Evolutionary conservation across 2,888 invertebrate species (phyloP), one percentile per base, ranked within the genome.

Genomic region (Acleris laterana): DNA sequence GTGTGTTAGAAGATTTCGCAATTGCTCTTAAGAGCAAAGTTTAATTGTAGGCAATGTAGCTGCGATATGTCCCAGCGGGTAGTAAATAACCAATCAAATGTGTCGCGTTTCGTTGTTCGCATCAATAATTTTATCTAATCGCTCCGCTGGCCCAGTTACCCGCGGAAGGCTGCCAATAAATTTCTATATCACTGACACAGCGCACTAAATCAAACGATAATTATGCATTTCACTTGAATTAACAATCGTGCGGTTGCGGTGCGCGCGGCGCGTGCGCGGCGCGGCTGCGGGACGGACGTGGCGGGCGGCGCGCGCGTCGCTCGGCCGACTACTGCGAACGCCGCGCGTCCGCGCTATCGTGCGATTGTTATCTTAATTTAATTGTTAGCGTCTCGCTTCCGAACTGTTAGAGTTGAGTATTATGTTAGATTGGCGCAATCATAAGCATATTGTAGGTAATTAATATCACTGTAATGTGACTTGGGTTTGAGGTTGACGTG

Each of bases 161-260:
- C 44, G 50, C 68, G 62, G 64, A 57, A 70, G 70, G 73, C 68
- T 68, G 65, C 68, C 58, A 71, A 74, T 80, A 76, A 75, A 73
- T 74, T 70, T 51, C 11, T 64, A 72, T 81, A 82, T 81, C 83
- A 83, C 83, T 80, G 71, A 71, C 79, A 79, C 77, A 73, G 70
- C 73, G 73, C 78, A 80, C 76, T 80, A 72, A 70, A 74, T 75
- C 68, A 71, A 72, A 56, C 58, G 63, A 63, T 58, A 72, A 74
- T 76, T 71, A 74, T 71, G 72, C 68, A 77, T 73, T 75, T 72
- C 76, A 77, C 73, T 73, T 55, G 50, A 59, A 25, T 59, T 44
- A 9, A 19, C 42, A 60, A 55, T 60, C 28, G 59, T 50, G 57
- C 25, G 63, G 22, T 55, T 32, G 32, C 38, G 19, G 62, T 13